Evolutionary conservation across 2,888 invertebrate species (phyloP).

Genomic region (Macaria notata): DNA sequence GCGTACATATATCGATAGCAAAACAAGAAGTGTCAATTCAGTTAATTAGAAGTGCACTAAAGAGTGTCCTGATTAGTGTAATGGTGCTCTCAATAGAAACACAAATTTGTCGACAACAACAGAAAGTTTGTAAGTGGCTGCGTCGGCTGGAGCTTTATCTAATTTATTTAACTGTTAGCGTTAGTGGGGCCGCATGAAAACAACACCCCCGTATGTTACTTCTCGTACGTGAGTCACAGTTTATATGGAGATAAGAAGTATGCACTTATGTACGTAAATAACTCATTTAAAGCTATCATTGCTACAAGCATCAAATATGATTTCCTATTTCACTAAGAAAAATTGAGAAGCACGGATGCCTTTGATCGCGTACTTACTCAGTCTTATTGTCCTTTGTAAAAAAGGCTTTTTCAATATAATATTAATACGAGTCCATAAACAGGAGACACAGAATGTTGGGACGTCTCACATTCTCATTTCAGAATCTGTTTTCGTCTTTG

Average conservation of each 20-base stretch:
- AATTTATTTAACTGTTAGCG: conserved; percentile 72
- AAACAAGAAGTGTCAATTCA: not conserved
- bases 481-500: conserved; percentile 20
- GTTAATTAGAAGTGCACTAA: conserved; percentile 23
- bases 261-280: no score
- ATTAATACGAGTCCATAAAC: conserved; percentile 57
- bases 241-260: no score
- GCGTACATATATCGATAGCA: no score
- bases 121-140: conserved; percentile 66
- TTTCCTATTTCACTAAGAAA: no score
- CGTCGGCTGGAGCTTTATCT: conserved; percentile 67
- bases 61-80: conserved; percentile 38
- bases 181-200: conserved; percentile 59
- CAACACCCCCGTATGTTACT: conserved; percentile 44
- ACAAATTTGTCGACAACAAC: conserved; percentile 64
- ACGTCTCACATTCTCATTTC: conserved; percentile 7
- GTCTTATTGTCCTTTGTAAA: conserved; percentile 60
- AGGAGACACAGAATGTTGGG: conserved; percentile 37
- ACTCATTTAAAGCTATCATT: no score
- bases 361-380: conserved; percentile 59
- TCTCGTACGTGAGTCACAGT: conserved; percentile 25
- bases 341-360: conserved; percentile 31
- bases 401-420: conserved; percentile 49
- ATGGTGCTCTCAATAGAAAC: conserved; percentile 49
- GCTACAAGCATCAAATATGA: no score